A percentile compares a stretch with the other conserved stretches of the same genome.
phyloP scores from a whole-genome alignment of 1,140 invertebrate species.

The Yoshiicerus persimilis region DNA sequence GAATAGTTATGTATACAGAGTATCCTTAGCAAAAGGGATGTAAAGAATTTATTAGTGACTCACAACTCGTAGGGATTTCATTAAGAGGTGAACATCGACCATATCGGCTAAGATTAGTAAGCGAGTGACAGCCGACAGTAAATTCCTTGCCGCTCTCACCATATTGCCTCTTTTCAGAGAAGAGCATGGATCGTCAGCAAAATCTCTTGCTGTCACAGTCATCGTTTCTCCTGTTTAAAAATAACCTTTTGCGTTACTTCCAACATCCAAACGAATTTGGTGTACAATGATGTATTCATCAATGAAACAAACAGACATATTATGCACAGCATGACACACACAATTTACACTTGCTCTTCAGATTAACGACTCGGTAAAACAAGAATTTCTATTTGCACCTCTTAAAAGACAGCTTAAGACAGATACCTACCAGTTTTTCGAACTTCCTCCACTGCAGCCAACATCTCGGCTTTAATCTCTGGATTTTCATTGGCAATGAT shows the following conservation, averaged over 20 bases:
- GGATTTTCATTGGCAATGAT: conserved; percentile 64
- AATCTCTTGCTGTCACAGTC: conserved; percentile 60
- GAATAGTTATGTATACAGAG: too few relatives aligned
- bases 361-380: too few relatives aligned
- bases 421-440: conserved; percentile 50
- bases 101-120: conserved; percentile 66
- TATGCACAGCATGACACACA: background rate
- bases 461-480: conserved; percentile 62
- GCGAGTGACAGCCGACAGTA: conserved; percentile 63
- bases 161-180: conserved; percentile 62
- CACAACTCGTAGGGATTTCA: conserved; percentile 59
- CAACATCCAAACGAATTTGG: too few relatives aligned
- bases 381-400: background rate
- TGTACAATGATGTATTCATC: background rate
- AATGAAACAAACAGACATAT: background rate
- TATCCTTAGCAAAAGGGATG: background rate
- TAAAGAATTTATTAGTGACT: background rate
- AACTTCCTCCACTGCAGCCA: conserved; percentile 60
- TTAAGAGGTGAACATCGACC: conserved; percentile 63
- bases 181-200: conserved; percentile 65
- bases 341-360: background rate
- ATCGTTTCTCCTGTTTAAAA: conserved; percentile 57
- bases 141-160: conserved; percentile 58
- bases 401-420: background rate
- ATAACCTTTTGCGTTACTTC: background rate